Conservation (phyloP, 2,888 invertebrate genomes). For the Poecilus cupreus region DNA sequence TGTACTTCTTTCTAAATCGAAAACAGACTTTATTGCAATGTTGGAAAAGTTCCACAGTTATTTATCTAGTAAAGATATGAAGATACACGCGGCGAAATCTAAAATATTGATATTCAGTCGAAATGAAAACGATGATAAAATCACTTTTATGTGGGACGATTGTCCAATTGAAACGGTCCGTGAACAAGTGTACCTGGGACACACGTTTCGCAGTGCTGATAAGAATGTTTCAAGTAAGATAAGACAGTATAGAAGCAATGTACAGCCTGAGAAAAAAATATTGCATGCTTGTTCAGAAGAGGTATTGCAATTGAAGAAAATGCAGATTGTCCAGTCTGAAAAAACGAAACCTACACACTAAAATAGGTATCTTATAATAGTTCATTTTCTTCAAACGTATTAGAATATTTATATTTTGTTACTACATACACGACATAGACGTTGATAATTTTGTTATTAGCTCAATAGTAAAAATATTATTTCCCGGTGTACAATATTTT, state of each 20-base stretch:
- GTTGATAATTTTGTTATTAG: no score
- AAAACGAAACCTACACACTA: background rate
- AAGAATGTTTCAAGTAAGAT: background rate
- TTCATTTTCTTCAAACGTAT: no score
- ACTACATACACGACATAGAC: no score
- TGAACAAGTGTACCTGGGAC: background rate
- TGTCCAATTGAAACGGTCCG: background rate
- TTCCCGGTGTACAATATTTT: no score
- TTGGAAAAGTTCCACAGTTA: background rate
- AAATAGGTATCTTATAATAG: no score
- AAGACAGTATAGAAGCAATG: background rate
- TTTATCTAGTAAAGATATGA: background rate
- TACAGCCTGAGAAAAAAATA: background rate
- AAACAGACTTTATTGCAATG: background rate
- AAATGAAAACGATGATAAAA: background rate
- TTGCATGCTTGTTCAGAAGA: background rate
- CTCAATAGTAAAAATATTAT: no score
- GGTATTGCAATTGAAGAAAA: background rate
- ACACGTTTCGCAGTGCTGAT: background rate
- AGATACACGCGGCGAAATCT: background rate
- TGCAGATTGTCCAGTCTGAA: background rate
- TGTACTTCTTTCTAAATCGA: background rate
- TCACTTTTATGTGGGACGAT: background rate
- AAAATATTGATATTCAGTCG: background rate
- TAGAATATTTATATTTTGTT: no score